Percentiles rank a stretch among this genome's conserved stretches.
Evolutionary conservation across 2,888 invertebrate species (phyloP).

Genomic region (Aporophyla lueneburgensis): DNA sequence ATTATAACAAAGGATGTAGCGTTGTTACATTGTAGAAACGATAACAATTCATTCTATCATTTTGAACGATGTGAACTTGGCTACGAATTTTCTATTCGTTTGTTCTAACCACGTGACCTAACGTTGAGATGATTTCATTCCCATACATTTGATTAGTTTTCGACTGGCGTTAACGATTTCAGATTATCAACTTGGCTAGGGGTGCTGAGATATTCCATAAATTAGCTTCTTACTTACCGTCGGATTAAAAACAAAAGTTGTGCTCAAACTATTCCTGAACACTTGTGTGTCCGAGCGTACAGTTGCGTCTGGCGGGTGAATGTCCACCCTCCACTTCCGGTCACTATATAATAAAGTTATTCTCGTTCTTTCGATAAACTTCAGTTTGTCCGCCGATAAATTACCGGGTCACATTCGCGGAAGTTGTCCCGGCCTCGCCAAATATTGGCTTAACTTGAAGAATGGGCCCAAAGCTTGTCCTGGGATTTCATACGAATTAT

Average conservation of each 20-base stretch:
- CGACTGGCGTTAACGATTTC: no score
- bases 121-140: no score
- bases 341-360: conserved; percentile 91
- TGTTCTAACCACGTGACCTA: no score
- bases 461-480: conserved; percentile 78
- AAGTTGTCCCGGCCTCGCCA: conserved; percentile 81
- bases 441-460: conserved; percentile 90
- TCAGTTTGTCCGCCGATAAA: conserved; percentile 89
- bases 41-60: no score
- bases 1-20: no score
- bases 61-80: no score
- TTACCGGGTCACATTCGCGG: conserved; percentile 87
- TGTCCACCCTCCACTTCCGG: conserved; percentile 84
- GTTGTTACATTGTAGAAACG: no score
- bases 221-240: background rate
- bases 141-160: no score
- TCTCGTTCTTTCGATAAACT: conserved; percentile 90
- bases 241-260: background rate
- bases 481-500: conserved; percentile 82
- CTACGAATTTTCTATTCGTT: no score
- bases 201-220: background rate
- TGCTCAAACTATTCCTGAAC: conserved; percentile 6
- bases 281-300: conserved; percentile 73
- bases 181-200: no score
- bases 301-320: conserved; percentile 66